phyloP scores from a whole-genome alignment of 2,888 invertebrate species.

The Glaucopsyche alexis region DNA sequence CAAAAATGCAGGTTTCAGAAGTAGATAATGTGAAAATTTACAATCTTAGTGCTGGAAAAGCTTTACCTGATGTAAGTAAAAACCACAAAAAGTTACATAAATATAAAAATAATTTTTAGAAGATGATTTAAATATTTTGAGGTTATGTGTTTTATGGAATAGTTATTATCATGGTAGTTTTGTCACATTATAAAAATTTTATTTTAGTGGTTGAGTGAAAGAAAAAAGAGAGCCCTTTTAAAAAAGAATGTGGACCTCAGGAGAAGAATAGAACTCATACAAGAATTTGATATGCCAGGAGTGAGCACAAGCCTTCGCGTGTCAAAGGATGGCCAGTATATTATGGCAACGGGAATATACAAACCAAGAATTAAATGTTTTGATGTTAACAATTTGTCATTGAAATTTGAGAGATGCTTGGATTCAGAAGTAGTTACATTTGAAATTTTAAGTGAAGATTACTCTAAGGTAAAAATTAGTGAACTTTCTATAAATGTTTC shows the following conservation, averaged over 20 bases:
- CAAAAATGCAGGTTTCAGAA: constrained; percentile 93
- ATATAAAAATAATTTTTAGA: neutral
- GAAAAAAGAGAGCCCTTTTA: constrained; percentile 88
- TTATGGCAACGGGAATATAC: constrained; percentile 96
- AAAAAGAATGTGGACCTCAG: constrained; percentile 95
- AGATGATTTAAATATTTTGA: neutral
- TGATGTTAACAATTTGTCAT: constrained; percentile 96
- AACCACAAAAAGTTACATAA: neutral
- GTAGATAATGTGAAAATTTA: constrained; percentile 98
- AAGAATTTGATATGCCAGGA: constrained; percentile 99
- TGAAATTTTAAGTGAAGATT: constrained; percentile 96
- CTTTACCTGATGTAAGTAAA: constrained; percentile 93
- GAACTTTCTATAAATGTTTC: no score
- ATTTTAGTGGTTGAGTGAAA: constrained; percentile 91
- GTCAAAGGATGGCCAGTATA: constrained; percentile 94
- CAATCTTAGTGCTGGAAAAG: constrained; percentile 97
- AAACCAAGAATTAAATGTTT: constrained; percentile 98
- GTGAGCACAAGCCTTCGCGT: constrained; percentile 91
- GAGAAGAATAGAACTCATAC: constrained; percentile 95
- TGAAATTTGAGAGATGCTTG: constrained; percentile 98
- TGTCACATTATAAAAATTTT: neutral
- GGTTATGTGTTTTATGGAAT: constrained; percentile 24
- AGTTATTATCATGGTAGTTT: neutral
- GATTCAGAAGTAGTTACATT: constrained; percentile 98
- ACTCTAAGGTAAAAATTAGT: constrained; percentile 87